These are phyloP conservation scores for Chelon labrosus DNA, from an alignment of 2,797 vertebrate genomes.

Conservation along the genomic window DNA sequence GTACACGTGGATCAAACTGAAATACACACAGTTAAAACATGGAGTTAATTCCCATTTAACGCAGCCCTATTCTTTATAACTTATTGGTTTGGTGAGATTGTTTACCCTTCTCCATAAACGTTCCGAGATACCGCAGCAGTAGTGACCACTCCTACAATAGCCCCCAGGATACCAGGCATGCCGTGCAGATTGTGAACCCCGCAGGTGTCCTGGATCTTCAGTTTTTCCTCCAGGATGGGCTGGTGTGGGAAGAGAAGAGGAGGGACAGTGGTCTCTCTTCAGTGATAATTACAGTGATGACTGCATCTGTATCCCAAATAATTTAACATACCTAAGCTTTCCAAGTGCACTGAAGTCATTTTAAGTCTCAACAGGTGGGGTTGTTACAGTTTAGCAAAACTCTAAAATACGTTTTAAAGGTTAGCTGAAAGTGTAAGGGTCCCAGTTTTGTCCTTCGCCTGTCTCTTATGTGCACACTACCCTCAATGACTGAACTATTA, in stretches of 20 bases:
- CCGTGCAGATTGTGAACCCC: constrained; percentile 92
- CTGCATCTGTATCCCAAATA: background rate
- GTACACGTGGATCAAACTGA: constrained; percentile 87
- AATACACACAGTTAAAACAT: constrained; percentile 13
- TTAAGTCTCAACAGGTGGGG: background rate
- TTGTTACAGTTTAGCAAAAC: too few species aligned
- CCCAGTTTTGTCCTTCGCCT: background rate
- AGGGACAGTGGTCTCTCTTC: too few species aligned
- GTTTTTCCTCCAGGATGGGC: constrained; percentile 86
- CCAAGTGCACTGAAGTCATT: background rate
- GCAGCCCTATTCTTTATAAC: background rate
- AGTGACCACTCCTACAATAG: constrained; percentile 88
- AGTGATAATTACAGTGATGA: background rate
- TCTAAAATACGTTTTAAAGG: too few species aligned
- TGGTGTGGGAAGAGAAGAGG: constrained; percentile 51
- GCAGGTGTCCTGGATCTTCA: constrained; percentile 91
- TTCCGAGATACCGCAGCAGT: constrained; percentile 81
- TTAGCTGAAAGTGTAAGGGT: background rate
- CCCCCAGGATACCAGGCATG: constrained; percentile 90
- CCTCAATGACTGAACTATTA: background rate
- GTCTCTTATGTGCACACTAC: background rate
- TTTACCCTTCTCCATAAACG: constrained; percentile 88
- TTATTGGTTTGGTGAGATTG: background rate
- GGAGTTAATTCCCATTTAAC: background rate
- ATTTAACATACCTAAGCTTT: background rate